These are phyloP conservation scores for Epiblema foenella DNA, from an alignment of 2,888 invertebrate species.

Conservation along the genomic window DNA sequence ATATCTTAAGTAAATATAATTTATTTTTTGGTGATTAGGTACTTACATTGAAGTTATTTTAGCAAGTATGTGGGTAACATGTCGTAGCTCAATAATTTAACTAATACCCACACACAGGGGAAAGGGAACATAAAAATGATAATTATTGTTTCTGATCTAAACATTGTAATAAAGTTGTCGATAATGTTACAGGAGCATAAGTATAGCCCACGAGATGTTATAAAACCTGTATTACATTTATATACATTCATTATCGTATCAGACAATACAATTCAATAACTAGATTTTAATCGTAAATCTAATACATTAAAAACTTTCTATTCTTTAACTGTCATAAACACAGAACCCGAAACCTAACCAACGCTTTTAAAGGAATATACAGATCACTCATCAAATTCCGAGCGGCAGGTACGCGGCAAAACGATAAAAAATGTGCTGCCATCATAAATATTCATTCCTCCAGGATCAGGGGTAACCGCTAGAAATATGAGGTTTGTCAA, in stretches of 20 bases:
- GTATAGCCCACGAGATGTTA: too few species aligned
- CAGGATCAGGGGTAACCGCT: slow-evolving; percentile 62
- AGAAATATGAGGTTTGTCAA: slow-evolving; percentile 74
- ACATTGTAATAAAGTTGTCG: too few species aligned
- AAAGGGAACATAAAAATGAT: background rate
- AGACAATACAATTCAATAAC: too few species aligned
- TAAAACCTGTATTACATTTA: too few species aligned
- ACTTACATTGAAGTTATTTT: too few species aligned
- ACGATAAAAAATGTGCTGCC: slow-evolving; percentile 72
- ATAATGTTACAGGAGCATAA: too few species aligned
- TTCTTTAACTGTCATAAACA: background rate
- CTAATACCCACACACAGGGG: background rate
- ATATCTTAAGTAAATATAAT: too few species aligned
- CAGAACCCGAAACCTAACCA: slow-evolving; percentile 20
- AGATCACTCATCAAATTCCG: slow-evolving; percentile 62
- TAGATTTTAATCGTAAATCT: background rate
- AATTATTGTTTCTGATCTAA: background rate
- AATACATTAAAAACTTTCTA: background rate
- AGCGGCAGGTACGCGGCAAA: slow-evolving; percentile 65
- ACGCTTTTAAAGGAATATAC: slow-evolving; percentile 55
- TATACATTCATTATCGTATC: too few species aligned
- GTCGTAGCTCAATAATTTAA: too few species aligned
- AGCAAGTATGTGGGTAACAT: too few species aligned
- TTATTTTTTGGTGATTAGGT: too few species aligned
- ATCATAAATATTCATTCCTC: slow-evolving; percentile 79